A percentile compares a stretch with the other conserved stretches of the same genome.
phyloP scores from a whole-genome alignment of 1,140 invertebrate genomes.

The Piezodorus guildinii region DNA sequence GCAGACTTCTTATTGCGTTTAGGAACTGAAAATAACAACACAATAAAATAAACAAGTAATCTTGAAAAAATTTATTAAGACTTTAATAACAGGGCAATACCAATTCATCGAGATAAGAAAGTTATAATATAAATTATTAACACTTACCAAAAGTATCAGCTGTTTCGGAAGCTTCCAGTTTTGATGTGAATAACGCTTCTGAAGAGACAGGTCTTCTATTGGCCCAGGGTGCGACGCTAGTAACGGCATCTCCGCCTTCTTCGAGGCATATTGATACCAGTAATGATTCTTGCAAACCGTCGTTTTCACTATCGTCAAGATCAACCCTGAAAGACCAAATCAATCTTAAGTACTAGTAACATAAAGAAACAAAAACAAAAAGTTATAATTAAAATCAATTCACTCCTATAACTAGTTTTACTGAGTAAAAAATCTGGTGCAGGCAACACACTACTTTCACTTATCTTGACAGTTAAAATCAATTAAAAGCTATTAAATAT shows the following conservation, averaged over 20 bases:
- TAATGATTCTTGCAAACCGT: conserved; percentile 62
- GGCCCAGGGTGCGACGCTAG: conserved; percentile 62
- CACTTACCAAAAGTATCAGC: conserved; percentile 58
- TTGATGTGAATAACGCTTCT: conserved; percentile 60
- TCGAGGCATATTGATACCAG: conserved; percentile 67
- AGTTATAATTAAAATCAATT: too few relatives aligned
- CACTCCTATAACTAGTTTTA: too few relatives aligned
- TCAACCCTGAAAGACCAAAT: conserved; percentile 44
- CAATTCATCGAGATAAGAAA: too few relatives aligned
- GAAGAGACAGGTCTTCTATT: conserved; percentile 44
- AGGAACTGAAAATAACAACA: conserved; percentile 19
- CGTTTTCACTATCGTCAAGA: conserved; percentile 65
- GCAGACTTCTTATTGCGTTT: conserved; percentile 18
- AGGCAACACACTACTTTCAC: too few relatives aligned
- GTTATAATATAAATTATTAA: neutral
- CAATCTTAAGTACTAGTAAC: too few relatives aligned
- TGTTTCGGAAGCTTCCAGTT: conserved; percentile 71
- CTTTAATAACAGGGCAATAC: too few relatives aligned
- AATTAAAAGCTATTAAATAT: too few relatives aligned
- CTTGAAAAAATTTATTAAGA: too few relatives aligned
- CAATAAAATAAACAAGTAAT: conserved; percentile 13
- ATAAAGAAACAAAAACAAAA: too few relatives aligned
- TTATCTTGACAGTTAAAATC: too few relatives aligned
- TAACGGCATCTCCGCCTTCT: conserved; percentile 44
- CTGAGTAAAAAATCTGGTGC: too few relatives aligned